Evolutionary conservation across 30 jellyfish, hydroid and myxozoan species (phyloP), one percentile per base, ranked within the genome.

Genomic region (Catostylus mosaicus): DNA sequence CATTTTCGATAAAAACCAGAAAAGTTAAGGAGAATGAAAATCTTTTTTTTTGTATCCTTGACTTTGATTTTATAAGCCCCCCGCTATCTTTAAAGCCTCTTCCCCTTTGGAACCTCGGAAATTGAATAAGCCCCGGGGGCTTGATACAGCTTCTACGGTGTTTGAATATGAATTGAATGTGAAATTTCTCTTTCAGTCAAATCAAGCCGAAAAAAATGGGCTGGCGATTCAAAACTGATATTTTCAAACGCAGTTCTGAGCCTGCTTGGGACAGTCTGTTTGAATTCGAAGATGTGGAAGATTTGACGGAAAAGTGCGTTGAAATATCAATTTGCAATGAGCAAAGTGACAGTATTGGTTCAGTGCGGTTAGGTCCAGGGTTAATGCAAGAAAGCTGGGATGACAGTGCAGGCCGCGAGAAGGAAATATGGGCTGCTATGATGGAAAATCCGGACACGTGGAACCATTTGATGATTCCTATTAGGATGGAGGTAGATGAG

Each of bases 331-430:
- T 94, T 14, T 82, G 31, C 65, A 88, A 89, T 60, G 97, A 80
- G 18, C 36, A 24, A 20, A 84, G 59, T 46, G 97, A 61, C 23
- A 66, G 80, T 22, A 63, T 88, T 16, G 99, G 99, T 20, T 31
- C 67, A 48, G 96, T 80, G 14, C 91, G 97, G 8, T 80, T 94
- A 7, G 97, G 99, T 29, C 64, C 89, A 3, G 99, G 99, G 22
- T 60, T 81, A 18, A 65, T 68, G 90, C 82, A 66, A 23, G 93
- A 75, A 27, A 38, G 60, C 30, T 94, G 97, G 97, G 99, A 94
- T 60, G 97, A 94, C 77, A 72, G 96, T 43, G 61, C 72, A 11
- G 99, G 92, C n/a, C 85, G 93, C 1, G 99, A 94, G 63, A 66
- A 68, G 19, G 97, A 79, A 27, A 57, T 94, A 33, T 94, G 99